Evolutionary conservation across 2,113 vertebrate genomes (phyloP).

Genomic region (Oenanthe oenanthe): DNA sequence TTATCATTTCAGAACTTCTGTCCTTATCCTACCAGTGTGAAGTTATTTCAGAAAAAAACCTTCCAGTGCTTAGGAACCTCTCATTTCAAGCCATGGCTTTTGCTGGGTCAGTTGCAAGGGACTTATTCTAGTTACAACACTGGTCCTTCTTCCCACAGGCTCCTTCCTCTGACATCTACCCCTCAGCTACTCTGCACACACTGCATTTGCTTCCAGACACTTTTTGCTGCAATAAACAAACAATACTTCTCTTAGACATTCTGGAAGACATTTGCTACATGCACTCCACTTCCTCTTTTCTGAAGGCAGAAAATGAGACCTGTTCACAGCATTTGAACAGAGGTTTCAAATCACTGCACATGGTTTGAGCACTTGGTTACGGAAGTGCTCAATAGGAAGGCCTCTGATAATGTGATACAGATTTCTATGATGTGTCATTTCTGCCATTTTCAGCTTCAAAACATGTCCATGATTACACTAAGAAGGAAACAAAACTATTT

Average conservation of each 20-base stretch:
- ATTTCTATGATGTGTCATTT: background rate
- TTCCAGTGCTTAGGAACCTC: background rate
- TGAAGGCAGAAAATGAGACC: background rate
- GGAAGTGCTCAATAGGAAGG: accelerated
- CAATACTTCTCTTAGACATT: background rate
- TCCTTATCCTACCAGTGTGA: background rate
- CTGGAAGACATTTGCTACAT: background rate
- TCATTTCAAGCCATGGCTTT: background rate
- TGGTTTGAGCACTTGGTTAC: background rate
- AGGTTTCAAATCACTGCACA: background rate
- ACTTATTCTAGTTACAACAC: background rate
- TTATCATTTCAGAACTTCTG: background rate
- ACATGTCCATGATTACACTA: background rate
- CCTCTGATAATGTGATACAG: background rate
- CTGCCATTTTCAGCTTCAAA: background rate
- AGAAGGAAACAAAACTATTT: background rate
- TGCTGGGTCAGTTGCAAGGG: background rate
- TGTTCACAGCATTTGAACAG: background rate
- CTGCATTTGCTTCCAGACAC: background rate
- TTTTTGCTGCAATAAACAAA: background rate
- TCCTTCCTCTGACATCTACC: background rate
- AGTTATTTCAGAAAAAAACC: background rate
- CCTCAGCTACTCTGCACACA: background rate
- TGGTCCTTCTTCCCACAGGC: background rate
- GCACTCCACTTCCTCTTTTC: background rate